Evolutionary conservation across 2,888 invertebrate species (phyloP).

Genomic region (Vanessa cardui): DNA sequence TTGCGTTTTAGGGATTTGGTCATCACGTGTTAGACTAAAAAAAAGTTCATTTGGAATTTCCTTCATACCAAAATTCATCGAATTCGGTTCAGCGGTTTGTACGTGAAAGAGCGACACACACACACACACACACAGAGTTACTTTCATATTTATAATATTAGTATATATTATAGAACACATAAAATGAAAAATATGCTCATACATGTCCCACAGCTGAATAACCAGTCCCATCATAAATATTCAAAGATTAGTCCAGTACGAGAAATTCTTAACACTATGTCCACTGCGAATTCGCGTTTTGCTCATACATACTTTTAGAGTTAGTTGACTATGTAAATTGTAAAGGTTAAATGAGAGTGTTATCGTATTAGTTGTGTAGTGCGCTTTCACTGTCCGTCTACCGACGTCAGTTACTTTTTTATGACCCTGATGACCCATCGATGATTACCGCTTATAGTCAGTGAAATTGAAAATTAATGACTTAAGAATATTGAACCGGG

Average conservation of each 20-base stretch:
- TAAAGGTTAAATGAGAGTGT: conserved; percentile 12
- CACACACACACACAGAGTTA: too few species aligned
- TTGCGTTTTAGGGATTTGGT: too few species aligned
- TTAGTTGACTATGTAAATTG: background rate
- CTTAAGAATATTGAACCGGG: conserved; percentile 11
- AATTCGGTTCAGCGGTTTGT: too few species aligned
- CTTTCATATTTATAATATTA: too few species aligned
- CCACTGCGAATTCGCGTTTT: background rate
- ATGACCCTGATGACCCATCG: conserved; percentile 26
- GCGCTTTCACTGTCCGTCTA: conserved; percentile 31
- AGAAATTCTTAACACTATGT: background rate
- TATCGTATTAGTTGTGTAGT: conserved; percentile 8
- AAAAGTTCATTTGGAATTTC: too few species aligned
- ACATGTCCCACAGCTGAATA: too few species aligned
- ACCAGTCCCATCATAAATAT: too few species aligned
- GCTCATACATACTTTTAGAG: background rate
- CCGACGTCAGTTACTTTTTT: conserved; percentile 14
- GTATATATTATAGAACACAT: too few species aligned
- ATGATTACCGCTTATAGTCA: background rate
- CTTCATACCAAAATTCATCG: too few species aligned
- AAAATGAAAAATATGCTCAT: background rate
- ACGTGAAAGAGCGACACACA: too few species aligned
- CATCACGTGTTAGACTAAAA: too few species aligned
- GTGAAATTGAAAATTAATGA: conserved; percentile 8
- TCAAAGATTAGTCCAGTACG: too few species aligned